Percentiles rank a stretch among this genome's conserved stretches.
Evolutionary conservation across 2,113 vertebrate genomes (phyloP).

Genomic region (Protobothrops mucrosquamatus): DNA sequence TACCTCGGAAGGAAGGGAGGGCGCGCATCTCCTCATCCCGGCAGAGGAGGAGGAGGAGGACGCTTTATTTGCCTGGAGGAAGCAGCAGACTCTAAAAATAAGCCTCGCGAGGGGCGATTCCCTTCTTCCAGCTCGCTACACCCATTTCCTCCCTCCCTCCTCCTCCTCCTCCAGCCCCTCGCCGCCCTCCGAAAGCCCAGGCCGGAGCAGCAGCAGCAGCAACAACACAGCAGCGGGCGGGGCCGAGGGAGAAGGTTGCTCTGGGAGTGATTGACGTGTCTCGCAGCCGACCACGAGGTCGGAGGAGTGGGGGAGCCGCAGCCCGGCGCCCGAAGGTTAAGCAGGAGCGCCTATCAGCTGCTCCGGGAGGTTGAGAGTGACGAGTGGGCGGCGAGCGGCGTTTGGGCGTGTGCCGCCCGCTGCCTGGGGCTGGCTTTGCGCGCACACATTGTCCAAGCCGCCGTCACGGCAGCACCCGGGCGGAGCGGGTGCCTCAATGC

Average conservation of each 20-base stretch:
- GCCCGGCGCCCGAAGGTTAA: neutral
- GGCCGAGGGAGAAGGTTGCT: neutral
- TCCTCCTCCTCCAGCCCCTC: neutral
- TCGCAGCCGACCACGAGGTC: conserved; percentile 33
- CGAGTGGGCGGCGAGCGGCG: conserved; percentile 12
- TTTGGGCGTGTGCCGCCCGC: conserved; percentile 28
- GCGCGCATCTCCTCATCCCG: neutral
- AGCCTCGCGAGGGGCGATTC: neutral
- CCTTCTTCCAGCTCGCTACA: neutral
- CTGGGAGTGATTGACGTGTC: conserved; percentile 25
- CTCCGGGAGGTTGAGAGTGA: conserved; percentile 10
- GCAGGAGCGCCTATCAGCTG: conserved; percentile 32
- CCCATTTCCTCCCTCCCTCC: neutral
- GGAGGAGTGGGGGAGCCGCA: neutral
- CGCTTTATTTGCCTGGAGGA: neutral
- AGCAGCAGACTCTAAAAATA: conserved; percentile 1
- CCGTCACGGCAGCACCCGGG: neutral
- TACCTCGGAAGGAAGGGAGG: neutral
- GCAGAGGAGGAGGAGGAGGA: neutral
- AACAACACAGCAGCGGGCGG: neutral
- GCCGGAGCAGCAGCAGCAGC: neutral
- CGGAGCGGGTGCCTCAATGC: neutral
- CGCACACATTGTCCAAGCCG: conserved; percentile 35
- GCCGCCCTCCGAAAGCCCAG: neutral
- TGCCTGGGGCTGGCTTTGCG: neutral